phyloP scores from a whole-genome alignment of 2,113 vertebrate species.

The Terrapene triunguis region DNA sequence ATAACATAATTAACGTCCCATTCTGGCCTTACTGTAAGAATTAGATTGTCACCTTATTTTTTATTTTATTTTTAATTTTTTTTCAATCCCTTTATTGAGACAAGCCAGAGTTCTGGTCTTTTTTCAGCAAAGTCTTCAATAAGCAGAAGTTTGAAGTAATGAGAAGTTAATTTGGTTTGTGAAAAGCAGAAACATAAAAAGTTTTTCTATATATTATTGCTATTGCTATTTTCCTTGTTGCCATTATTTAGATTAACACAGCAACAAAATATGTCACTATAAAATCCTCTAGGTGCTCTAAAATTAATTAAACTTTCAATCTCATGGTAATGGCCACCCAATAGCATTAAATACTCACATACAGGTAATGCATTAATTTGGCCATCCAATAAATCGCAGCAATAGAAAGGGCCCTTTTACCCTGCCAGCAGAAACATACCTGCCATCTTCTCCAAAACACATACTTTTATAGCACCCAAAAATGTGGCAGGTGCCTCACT shows the following conservation, averaged over 20 bases:
- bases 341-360: neutral
- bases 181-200: neutral
- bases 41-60: neutral
- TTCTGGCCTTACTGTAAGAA: neutral
- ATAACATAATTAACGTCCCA: neutral
- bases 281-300: neutral
- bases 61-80: neutral
- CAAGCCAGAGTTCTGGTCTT: neutral
- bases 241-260: neutral
- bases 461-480: accelerated
- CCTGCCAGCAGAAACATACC: neutral
- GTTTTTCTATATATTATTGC: neutral
- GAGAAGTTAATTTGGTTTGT: neutral
- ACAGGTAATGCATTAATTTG: neutral
- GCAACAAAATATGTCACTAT: neutral
- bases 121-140: neutral
- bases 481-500: neutral
- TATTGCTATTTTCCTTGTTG: neutral
- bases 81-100: neutral
- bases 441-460: neutral
- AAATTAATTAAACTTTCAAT: neutral
- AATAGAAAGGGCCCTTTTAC: neutral
- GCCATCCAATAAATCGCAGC: neutral
- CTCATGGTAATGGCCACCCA: accelerated
- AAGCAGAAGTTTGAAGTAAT: neutral